Percentiles rank a stretch among this genome's conserved stretches.
phyloP scores from a whole-genome alignment of 2,888 invertebrate genomes.

The Nebria brevicollis region DNA sequence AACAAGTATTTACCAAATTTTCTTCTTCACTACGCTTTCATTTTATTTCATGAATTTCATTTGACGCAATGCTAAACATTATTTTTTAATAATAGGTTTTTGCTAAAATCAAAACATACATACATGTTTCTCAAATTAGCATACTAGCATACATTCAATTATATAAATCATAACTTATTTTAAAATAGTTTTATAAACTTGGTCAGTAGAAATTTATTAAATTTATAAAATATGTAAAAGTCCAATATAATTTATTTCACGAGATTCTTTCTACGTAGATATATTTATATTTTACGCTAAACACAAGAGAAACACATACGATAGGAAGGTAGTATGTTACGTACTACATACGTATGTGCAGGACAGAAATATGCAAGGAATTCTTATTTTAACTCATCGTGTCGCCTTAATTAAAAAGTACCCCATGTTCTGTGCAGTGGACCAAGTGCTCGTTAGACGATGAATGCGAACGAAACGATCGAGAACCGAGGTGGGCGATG shows the following conservation, averaged over 20 bases:
- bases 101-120: background rate
- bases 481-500: constrained; percentile 11
- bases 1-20: constrained; percentile 47
- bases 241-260: constrained; percentile 40
- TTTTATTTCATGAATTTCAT: constrained; percentile 38
- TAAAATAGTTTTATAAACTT: too few species aligned
- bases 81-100: background rate
- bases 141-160: too few species aligned
- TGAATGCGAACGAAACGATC: background rate
- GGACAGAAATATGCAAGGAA: constrained; percentile 45
- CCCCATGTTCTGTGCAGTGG: constrained; percentile 39
- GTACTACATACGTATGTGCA: constrained; percentile 12
- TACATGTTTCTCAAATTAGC: too few species aligned
- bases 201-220: too few species aligned
- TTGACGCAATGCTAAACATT: background rate
- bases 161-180: too few species aligned
- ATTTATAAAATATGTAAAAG: constrained; percentile 12
- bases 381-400: constrained; percentile 48
- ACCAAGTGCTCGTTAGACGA: constrained; percentile 8
- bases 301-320: constrained; percentile 17
- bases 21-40: constrained; percentile 42
- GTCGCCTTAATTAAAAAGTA: constrained; percentile 48
- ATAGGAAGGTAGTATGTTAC: background rate
- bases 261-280: constrained; percentile 25
- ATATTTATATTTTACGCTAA: constrained; percentile 35